These are phyloP conservation scores for Diceros bicornis DNA, from an alignment of 2,797 vertebrate genomes.

Conservation along the genomic window DNA sequence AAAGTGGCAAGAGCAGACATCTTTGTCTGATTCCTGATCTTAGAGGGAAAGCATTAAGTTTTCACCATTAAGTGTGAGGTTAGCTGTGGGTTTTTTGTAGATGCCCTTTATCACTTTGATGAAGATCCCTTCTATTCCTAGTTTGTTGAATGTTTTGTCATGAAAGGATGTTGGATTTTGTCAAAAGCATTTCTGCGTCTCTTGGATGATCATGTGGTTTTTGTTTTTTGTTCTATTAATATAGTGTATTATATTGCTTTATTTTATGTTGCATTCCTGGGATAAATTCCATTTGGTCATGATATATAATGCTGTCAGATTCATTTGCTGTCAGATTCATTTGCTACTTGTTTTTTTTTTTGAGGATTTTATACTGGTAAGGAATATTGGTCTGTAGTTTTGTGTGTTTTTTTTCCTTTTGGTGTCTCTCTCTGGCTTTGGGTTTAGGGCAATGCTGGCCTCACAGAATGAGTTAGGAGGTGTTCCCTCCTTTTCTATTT, in stretches of 20 bases:
- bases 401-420: not conserved
- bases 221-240: not conserved
- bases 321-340: not conserved
- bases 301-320: no score
- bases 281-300: not conserved
- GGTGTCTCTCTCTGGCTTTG: not conserved
- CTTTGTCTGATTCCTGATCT: no score
- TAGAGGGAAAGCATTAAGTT: not conserved
- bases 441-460: not conserved
- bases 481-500: not conserved
- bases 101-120: not conserved
- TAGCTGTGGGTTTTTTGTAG: not conserved
- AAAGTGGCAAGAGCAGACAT: no score
- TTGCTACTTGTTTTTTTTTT: not conserved
- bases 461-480: not conserved
- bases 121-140: not conserved
- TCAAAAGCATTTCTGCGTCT: not conserved
- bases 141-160: not conserved
- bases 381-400: not conserved
- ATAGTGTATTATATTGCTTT: not conserved
- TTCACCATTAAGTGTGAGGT: not conserved
- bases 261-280: not conserved
- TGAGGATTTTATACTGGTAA: not conserved
- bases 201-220: no score
- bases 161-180: not conserved